Evolutionary conservation across 2,888 invertebrate species (phyloP).

Genomic region (Venustoraphidia nigricollis): DNA sequence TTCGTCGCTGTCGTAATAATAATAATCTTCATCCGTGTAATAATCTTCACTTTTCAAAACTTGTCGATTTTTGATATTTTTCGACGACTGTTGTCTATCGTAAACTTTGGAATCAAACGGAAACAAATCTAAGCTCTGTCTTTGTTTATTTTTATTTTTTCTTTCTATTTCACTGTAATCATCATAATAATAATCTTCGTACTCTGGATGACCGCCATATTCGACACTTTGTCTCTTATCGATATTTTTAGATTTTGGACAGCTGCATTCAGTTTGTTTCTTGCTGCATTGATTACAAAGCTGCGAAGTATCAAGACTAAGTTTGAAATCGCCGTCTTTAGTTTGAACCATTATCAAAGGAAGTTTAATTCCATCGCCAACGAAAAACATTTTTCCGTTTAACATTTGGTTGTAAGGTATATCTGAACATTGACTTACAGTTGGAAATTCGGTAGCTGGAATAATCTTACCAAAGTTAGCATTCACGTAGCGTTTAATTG

Average conservation of each 20-base stretch:
- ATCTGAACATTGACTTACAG: too few relatives aligned
- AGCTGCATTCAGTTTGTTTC: neutral
- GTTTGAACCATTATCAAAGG: conserved; percentile 22
- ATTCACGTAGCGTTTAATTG: neutral
- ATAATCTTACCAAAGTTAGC: conserved; percentile 1
- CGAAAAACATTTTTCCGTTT: conserved; percentile 17
- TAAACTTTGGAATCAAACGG: too few relatives aligned
- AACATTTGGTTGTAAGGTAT: conserved; percentile 4
- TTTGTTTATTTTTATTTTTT: too few relatives aligned
- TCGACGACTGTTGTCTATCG: too few relatives aligned
- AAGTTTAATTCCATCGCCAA: conserved; percentile 24
- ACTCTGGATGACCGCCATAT: neutral
- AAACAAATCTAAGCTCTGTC: too few relatives aligned
- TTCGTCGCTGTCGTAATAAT: too few relatives aligned
- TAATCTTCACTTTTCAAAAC: too few relatives aligned
- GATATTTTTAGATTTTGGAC: neutral
- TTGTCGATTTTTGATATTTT: too few relatives aligned
- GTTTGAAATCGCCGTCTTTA: conserved; percentile 21
- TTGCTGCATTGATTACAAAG: conserved; percentile 17
- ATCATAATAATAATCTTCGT: neutral
- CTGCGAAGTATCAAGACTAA: conserved; percentile 24
- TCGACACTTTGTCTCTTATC: neutral
- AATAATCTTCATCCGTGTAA: too few relatives aligned
- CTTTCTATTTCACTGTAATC: neutral
- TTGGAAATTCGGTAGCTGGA: neutral